Percentiles rank a stretch among this genome's conserved stretches.
Conservation (phyloP, 2,888 invertebrate species). For the Thera obeliscata region DNA sequence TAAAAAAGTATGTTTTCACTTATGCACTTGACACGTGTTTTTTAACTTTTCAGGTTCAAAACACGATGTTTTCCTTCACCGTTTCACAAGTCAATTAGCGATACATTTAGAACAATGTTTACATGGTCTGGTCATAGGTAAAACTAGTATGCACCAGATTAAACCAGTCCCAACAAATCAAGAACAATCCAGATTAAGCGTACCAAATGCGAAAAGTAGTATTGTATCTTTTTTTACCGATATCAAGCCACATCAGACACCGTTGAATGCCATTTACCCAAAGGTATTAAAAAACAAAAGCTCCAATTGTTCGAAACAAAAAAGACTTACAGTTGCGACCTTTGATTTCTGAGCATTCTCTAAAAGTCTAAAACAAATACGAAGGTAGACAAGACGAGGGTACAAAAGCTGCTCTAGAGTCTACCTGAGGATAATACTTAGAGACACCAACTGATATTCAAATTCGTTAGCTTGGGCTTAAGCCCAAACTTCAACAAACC, state of each 20-base stretch:
- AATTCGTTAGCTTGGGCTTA: no score
- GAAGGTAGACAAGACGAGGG: constrained; percentile 1
- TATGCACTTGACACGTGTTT: no score
- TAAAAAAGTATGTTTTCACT: no score
- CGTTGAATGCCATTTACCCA: constrained; percentile 3
- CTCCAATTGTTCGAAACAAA: constrained; percentile 4
- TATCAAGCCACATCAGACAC: background rate
- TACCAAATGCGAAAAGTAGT: background rate
- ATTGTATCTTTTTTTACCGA: background rate
- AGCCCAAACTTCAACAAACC: no score
- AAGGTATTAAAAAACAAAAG: constrained; percentile 2
- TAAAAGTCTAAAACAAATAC: constrained; percentile 8
- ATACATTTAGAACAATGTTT: no score
- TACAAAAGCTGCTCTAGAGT: background rate
- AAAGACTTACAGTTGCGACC: background rate
- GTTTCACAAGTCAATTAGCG: no score
- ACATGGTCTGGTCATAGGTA: no score
- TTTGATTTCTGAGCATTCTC: constrained; percentile 5
- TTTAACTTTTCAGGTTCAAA: no score
- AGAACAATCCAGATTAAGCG: no score
- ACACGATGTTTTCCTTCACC: no score
- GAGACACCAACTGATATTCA: background rate
- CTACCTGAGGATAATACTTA: background rate
- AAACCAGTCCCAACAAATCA: no score
- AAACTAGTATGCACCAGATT: no score